phyloP scores from a whole-genome alignment of 1,140 invertebrate species.

The Vanessa tameamea region DNA sequence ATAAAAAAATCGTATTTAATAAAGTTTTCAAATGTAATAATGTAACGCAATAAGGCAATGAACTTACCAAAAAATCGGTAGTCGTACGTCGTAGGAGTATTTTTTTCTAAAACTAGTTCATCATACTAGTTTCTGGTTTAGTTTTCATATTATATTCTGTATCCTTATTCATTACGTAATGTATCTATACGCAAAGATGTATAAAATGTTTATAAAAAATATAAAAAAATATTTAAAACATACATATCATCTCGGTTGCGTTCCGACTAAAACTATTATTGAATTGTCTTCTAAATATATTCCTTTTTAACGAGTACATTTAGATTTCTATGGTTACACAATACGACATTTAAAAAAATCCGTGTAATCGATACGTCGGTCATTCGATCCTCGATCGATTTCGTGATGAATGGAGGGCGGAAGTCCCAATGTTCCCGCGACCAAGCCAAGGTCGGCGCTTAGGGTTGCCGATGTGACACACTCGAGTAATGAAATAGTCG shows the following conservation, averaged over 20 bases:
- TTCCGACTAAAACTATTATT: background rate
- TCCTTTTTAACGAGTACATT: background rate
- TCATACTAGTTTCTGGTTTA: no score
- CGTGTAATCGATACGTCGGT: constrained; percentile 70
- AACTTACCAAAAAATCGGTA: no score
- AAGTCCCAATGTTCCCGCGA: constrained; percentile 61
- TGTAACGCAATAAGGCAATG: background rate
- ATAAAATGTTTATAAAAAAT: no score
- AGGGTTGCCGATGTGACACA: constrained; percentile 33
- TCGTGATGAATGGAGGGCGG: constrained; percentile 70
- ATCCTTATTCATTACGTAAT: no score
- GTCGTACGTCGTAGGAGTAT: no score
- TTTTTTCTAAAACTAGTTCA: no score
- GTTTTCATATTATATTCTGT: no score
- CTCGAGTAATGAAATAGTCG: constrained; percentile 28
- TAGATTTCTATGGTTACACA: constrained; percentile 28
- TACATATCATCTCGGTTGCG: no score
- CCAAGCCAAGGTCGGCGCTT: constrained; percentile 38
- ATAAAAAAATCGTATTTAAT: background rate
- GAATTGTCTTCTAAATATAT: background rate
- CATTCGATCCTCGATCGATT: constrained; percentile 66
- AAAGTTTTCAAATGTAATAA: background rate
- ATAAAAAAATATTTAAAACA: no score
- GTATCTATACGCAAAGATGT: no score
- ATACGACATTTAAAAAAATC: constrained; percentile 36